Percentiles rank a stretch among this genome's conserved stretches.
Evolutionary conservation across 1,140 invertebrate species (phyloP).

Genomic region (Steinernema khuongi): DNA sequence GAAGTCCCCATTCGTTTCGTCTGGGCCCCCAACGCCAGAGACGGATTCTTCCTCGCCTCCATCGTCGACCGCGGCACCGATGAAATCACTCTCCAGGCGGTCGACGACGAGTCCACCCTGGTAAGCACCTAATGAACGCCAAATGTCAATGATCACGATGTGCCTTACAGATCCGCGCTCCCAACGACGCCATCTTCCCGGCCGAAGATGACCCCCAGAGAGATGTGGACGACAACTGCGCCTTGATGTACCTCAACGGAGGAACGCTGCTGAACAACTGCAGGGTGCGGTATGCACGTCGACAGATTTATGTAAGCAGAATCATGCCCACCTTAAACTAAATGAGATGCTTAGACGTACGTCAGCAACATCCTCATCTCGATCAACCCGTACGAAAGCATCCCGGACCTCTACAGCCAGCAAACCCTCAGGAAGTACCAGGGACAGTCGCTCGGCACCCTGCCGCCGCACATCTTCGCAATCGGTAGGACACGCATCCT

Average conservation of each 20-base stretch:
- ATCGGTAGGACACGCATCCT: slow-evolving; percentile 68
- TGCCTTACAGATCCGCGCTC: slow-evolving; percentile 63
- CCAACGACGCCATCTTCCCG: slow-evolving; percentile 75
- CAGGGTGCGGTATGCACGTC: slow-evolving; percentile 79
- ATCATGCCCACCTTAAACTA: slow-evolving; percentile 28
- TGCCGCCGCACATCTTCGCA: slow-evolving; percentile 93
- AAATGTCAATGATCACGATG: no score
- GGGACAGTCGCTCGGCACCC: slow-evolving; percentile 83
- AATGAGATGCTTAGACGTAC: slow-evolving; percentile 75
- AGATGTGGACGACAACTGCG: slow-evolving; percentile 92
- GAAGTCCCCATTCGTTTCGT: slow-evolving; percentile 66
- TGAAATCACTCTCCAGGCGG: slow-evolving; percentile 60
- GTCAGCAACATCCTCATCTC: slow-evolving; percentile 96
- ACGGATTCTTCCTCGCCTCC: slow-evolving; percentile 81
- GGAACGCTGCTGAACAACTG: slow-evolving; percentile 91
- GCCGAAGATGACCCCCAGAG: slow-evolving; percentile 76
- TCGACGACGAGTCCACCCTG: not conserved
- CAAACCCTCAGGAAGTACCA: slow-evolving; percentile 82
- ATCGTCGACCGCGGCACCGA: slow-evolving; percentile 81
- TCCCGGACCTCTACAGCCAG: slow-evolving; percentile 77
- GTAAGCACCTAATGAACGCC: no score
- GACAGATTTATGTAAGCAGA: slow-evolving; percentile 87
- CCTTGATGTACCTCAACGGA: slow-evolving; percentile 95
- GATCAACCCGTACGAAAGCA: slow-evolving; percentile 94
- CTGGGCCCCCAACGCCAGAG: slow-evolving; percentile 80